phyloP scores from a whole-genome alignment of 2,113 vertebrate species.

The Leptosomus discolor region DNA sequence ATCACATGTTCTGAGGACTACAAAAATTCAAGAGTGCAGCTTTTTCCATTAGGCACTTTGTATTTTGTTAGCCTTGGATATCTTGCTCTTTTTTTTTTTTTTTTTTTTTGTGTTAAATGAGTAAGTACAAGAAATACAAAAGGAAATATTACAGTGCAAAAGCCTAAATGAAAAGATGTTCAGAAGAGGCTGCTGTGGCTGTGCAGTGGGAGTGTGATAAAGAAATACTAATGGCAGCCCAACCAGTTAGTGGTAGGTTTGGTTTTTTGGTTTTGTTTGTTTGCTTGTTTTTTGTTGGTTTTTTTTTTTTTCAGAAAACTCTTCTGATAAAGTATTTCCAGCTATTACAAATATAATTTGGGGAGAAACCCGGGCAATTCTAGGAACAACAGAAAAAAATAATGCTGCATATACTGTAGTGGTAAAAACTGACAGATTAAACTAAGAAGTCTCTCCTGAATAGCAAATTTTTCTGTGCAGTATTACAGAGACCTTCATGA shows the following conservation, averaged over 20 bases:
- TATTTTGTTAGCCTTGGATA: neutral
- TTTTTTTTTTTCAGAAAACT: neutral
- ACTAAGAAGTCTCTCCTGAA: neutral
- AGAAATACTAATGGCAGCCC: neutral
- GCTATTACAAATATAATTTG: neutral
- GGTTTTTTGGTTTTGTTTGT: no score
- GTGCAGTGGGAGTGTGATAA: neutral
- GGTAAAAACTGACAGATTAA: neutral
- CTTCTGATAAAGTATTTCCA: neutral
- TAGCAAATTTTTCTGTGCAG: neutral
- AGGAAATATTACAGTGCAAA: neutral
- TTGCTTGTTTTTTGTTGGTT: no score
- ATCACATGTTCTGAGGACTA: neutral
- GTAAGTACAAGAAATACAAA: neutral
- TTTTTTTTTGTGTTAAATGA: neutral
- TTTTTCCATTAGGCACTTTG: neutral
- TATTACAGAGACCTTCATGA: neutral
- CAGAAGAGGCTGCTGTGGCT: neutral
- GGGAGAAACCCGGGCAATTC: neutral
- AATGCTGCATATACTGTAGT: accelerated
- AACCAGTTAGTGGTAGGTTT: neutral
- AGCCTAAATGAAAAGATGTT: neutral
- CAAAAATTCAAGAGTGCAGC: neutral
- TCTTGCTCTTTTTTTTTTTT: accelerated
- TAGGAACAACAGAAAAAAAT: neutral